phyloP scores from a whole-genome alignment of 2,888 invertebrate species.

The Agapostemon virescens region DNA sequence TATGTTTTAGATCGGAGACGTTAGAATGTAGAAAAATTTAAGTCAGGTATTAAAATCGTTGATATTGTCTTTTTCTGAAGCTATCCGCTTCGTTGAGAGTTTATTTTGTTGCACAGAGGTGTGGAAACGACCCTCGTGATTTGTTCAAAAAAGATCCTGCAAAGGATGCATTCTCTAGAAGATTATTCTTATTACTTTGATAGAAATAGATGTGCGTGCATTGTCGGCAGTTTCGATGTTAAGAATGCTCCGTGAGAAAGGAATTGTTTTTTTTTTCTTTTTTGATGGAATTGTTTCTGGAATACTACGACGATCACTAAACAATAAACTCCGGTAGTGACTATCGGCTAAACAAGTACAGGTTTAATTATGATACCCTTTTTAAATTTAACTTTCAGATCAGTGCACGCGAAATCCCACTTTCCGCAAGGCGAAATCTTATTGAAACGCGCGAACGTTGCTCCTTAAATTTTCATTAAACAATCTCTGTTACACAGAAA shows the following conservation, averaged over 20 bases:
- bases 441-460: not conserved
- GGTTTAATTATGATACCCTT: not conserved
- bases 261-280: no score
- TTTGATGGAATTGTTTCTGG: not conserved
- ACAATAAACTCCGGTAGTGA: not conserved
- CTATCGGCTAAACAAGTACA: not conserved
- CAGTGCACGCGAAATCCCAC: not conserved
- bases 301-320: not conserved
- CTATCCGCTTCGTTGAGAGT: not conserved
- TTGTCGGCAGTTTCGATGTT: not conserved
- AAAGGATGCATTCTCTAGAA: not conserved
- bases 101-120: not conserved
- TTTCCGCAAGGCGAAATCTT: not conserved
- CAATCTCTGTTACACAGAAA: no score
- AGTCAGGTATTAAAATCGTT: not conserved
- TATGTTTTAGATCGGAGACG: not conserved
- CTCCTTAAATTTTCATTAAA: no score
- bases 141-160: not conserved
- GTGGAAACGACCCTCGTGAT: not conserved
- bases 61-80: not conserved
- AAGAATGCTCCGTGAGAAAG: not conserved
- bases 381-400: not conserved
- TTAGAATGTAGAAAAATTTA: not conserved
- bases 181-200: not conserved
- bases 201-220: conserved; percentile 7